These are phyloP conservation scores for Mycogona germanica DNA, from an alignment of 2,888 invertebrate species.

Conservation along the genomic window DNA sequence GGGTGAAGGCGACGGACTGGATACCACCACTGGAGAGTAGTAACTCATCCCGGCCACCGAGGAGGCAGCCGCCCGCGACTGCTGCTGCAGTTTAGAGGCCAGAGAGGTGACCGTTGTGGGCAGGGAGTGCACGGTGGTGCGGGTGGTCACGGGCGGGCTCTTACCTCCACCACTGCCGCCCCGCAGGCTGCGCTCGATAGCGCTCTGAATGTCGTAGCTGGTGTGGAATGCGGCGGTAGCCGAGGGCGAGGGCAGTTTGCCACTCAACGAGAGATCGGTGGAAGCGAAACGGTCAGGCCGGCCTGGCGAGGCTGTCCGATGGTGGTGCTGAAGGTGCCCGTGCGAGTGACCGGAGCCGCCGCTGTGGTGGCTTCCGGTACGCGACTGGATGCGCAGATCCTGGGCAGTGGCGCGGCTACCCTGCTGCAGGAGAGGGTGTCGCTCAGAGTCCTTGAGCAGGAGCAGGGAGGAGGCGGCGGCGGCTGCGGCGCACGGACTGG, in stretches of 20 bases:
- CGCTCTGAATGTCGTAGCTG: slow-evolving; percentile 17
- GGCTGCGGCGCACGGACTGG: background rate
- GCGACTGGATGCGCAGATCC: slow-evolving; percentile 2
- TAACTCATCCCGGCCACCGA: background rate
- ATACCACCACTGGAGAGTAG: background rate
- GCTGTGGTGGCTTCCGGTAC: background rate
- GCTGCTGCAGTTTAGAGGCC: background rate
- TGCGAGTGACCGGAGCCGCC: background rate
- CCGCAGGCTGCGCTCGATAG: slow-evolving; percentile 18
- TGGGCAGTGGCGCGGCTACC: background rate
- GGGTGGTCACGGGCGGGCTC: background rate
- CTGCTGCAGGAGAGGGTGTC: background rate
- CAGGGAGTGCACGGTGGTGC: background rate
- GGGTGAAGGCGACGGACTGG: background rate
- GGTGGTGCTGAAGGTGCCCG: background rate
- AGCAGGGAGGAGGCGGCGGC: background rate
- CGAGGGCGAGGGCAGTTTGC: background rate
- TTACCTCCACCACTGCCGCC: background rate
- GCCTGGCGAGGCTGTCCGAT: background rate
- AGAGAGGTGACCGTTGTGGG: background rate
- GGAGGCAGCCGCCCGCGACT: background rate
- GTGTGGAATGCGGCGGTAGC: slow-evolving; percentile 16
- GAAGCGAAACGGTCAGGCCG: background rate
- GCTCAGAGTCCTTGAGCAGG: background rate
- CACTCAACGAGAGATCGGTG: too few species aligned